Conservation (phyloP, 2,888 invertebrate species). For the Elmis aenea region DNA sequence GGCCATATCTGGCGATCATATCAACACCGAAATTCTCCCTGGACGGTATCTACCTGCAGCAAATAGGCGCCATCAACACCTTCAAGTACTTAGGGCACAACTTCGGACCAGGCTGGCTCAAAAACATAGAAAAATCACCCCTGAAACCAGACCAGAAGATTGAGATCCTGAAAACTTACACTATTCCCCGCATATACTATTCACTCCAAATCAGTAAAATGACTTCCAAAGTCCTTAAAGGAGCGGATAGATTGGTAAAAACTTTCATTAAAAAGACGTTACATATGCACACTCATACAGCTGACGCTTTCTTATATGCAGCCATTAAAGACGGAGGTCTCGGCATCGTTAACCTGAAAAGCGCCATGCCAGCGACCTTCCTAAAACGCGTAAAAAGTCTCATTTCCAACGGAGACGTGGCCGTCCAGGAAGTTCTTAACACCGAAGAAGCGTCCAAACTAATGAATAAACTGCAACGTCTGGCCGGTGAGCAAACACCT, state of each 20-base stretch:
- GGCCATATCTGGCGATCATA: conserved; percentile 23
- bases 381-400: too few species aligned
- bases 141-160: conserved; percentile 43
- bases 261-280: too few species aligned
- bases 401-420: conserved; percentile 1
- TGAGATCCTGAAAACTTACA: conserved; percentile 29
- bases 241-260: conserved; percentile 34
- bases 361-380: conserved; percentile 17
- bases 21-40: conserved; percentile 8
- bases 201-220: conserved; percentile 32
- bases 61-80: too few species aligned
- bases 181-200: conserved; percentile 38
- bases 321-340: conserved; percentile 27
- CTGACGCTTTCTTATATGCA: conserved; percentile 16
- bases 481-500: conserved; percentile 10
- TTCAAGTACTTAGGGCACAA: too few species aligned
- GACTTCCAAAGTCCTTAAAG: conserved; percentile 23
- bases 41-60: too few species aligned
- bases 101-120: conserved; percentile 22
- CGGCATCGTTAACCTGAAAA: conserved; percentile 25
- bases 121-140: conserved; percentile 30
- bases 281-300: conserved; percentile 27
- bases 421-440: not conserved
- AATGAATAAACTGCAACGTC: not conserved
- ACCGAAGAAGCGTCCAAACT: too few species aligned